A percentile compares a stretch with the other conserved stretches of the same genome.
These are phyloP conservation scores for Drosophila neocordata DNA, from an alignment of 1,140 invertebrate species.

Conservation along the genomic window DNA sequence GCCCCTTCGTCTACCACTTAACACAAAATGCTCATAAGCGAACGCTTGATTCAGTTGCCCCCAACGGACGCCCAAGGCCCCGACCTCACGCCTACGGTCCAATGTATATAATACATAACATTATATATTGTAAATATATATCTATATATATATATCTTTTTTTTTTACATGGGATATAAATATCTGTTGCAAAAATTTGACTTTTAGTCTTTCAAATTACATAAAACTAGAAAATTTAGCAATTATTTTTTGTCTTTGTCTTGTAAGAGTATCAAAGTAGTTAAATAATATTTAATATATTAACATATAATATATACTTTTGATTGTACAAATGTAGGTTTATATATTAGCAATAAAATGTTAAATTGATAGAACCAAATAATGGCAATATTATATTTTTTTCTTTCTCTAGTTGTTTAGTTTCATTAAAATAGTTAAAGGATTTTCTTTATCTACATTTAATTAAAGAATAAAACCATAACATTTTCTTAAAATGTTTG, in stretches of 20 bases:
- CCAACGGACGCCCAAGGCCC: slow-evolving; percentile 20
- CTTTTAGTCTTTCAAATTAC: slow-evolving; percentile 60
- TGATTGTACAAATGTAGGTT: too few species aligned
- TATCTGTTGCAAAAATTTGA: slow-evolving; percentile 66
- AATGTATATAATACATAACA: slow-evolving; percentile 60
- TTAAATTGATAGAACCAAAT: too few species aligned
- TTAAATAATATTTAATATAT: too few species aligned
- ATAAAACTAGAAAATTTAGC: slow-evolving; percentile 7
- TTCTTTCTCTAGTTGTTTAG: too few species aligned
- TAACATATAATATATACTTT: too few species aligned
- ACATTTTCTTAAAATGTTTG: too few species aligned
- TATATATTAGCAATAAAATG: too few species aligned
- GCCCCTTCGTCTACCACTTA: slow-evolving; percentile 44
- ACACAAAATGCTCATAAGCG: slow-evolving; percentile 74
- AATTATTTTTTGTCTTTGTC: neutral
- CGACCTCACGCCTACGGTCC: slow-evolving; percentile 45
- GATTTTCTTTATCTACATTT: too few species aligned
- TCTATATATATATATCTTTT: neutral
- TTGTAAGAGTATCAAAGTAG: slow-evolving; percentile 9
- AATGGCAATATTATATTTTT: too few species aligned
- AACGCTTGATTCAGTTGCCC: slow-evolving; percentile 31
- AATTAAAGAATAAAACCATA: too few species aligned
- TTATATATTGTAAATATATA: neutral
- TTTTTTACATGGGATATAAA: neutral
- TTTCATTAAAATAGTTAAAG: too few species aligned